Evolutionary conservation across 2,113 vertebrate genomes (phyloP).

Genomic region (Chionis minor): DNA sequence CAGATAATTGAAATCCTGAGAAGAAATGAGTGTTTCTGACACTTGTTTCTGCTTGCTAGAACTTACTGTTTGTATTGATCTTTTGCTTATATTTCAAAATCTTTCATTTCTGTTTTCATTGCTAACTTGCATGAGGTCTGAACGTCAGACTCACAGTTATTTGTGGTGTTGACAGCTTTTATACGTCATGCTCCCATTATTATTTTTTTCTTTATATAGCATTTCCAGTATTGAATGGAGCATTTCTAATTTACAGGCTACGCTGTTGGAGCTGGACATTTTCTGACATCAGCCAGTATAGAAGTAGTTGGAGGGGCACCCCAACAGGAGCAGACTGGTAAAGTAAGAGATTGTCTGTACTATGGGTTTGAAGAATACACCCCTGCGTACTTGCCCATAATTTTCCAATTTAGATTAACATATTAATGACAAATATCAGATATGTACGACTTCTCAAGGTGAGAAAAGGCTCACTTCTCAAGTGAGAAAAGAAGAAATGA

Average conservation of each 20-base stretch:
- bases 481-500: not conserved
- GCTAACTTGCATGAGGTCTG: not conserved
- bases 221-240: not conserved
- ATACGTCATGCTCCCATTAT: not conserved
- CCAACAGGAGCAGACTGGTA: constrained; percentile 90
- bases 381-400: not conserved
- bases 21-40: not conserved
- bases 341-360: constrained; percentile 78
- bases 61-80: not conserved
- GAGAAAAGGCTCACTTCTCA: not conserved
- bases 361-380: not conserved
- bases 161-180: constrained; percentile 21
- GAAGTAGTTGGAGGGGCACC: constrained; percentile 94
- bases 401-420: not conserved
- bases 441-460: not conserved
- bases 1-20: not conserved
- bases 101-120: not conserved
- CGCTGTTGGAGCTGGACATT: constrained; percentile 90
- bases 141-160: not conserved
- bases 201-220: not conserved
- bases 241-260: constrained; percentile 81
- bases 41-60: not conserved
- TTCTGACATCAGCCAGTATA: constrained; percentile 69
- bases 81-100: not conserved
- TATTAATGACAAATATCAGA: not conserved